Conservation (phyloP, 2,113 vertebrate species). For the Trichechus manatus region DNA sequence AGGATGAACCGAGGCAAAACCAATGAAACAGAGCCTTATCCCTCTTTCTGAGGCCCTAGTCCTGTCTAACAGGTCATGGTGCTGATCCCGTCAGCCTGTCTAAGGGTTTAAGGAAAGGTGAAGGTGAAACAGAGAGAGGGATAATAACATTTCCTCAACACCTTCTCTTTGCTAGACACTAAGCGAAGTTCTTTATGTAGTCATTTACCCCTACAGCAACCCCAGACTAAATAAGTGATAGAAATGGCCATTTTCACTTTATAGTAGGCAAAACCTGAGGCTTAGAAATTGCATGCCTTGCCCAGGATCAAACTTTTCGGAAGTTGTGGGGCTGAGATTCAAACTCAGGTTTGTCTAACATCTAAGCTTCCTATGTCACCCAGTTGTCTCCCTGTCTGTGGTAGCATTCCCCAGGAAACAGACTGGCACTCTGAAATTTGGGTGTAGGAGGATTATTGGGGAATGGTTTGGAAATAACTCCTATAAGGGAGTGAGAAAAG, state of each 20-base stretch:
- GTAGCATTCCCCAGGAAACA: neutral
- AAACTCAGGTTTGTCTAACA: neutral
- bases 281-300: fast-evolving
- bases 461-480: neutral
- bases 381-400: neutral
- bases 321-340: neutral
- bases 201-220: neutral
- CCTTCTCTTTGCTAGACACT: neutral
- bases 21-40: neutral
- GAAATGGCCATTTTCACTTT: neutral
- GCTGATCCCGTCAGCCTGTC: neutral
- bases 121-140: neutral
- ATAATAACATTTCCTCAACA: neutral
- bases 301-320: neutral
- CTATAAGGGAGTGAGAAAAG: neutral
- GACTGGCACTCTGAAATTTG: neutral
- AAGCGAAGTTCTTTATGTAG: neutral
- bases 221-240: neutral
- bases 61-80: neutral
- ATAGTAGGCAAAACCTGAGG: neutral
- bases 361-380: neutral
- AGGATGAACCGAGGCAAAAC: neutral
- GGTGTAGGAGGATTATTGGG: neutral
- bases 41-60: neutral
- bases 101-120: neutral